Conservation (phyloP, 2,797 vertebrate genomes). For the Dryobates pubescens region DNA sequence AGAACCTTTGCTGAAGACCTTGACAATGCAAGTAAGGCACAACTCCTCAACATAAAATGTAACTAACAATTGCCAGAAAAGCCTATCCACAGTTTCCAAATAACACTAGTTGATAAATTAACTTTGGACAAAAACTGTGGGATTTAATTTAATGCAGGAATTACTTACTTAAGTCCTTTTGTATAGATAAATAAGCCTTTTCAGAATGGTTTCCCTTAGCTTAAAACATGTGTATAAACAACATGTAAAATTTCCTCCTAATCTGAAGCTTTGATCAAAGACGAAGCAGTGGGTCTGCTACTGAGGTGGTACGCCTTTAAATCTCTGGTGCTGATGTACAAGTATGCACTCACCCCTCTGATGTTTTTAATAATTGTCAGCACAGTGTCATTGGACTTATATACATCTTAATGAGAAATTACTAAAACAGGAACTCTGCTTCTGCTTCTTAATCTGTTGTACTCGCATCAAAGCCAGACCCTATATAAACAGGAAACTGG, state of each 20-base stretch:
- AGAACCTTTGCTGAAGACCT: not conserved
- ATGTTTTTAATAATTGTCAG: constrained; percentile 57
- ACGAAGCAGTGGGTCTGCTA: not conserved
- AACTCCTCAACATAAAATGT: not conserved
- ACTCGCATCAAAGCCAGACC: constrained; percentile 60
- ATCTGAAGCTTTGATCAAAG: not conserved
- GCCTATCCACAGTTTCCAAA: not conserved
- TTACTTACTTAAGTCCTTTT: not conserved
- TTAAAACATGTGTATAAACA: not conserved
- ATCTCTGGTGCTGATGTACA: constrained; percentile 20
- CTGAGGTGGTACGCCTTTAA: constrained; percentile 2
- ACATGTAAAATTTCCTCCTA: not conserved
- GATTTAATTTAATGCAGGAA: not conserved
- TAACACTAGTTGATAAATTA: not conserved
- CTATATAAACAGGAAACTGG: constrained; percentile 74
- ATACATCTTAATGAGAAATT: constrained; percentile 62
- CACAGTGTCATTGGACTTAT: constrained; percentile 30
- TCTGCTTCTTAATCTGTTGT: constrained; percentile 47
- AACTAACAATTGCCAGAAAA: not conserved
- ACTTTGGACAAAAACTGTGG: not conserved
- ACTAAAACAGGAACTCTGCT: constrained; percentile 63
- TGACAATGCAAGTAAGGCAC: not conserved
- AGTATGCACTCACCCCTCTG: not conserved
- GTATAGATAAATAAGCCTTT: not conserved
- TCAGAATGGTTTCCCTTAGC: not conserved